Conservation (phyloP, 1,140 invertebrate genomes). For the Lucilia sericata region DNA sequence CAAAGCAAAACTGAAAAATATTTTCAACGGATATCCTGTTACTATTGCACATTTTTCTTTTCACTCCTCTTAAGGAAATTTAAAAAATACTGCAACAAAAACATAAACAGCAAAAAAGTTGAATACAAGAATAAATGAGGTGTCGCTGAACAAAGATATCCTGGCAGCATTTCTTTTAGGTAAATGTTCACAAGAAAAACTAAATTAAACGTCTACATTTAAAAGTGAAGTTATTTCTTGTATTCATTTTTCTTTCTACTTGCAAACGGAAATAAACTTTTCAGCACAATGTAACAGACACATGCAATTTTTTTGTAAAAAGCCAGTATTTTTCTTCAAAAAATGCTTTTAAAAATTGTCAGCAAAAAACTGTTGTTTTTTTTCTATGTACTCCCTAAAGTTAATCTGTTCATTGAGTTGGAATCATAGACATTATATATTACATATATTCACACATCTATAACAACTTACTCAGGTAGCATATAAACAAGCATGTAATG, state of each 20-base stretch:
- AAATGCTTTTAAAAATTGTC: neutral
- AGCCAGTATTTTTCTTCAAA: neutral
- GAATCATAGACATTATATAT: slow-evolving; percentile 2
- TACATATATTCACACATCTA: neutral
- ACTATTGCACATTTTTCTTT: neutral
- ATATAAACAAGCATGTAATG: slow-evolving; percentile 16
- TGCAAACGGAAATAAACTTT: neutral
- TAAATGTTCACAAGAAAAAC: neutral
- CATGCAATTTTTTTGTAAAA: neutral
- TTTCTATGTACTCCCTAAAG: neutral
- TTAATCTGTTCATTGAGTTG: slow-evolving; percentile 23
- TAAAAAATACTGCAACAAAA: neutral
- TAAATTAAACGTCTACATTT: slow-evolving; percentile 35
- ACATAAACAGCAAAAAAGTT: neutral
- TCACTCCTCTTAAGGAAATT: neutral
- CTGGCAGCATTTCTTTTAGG: slow-evolving; percentile 5
- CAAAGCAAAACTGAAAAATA: neutral
- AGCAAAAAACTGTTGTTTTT: neutral
- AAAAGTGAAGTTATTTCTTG: neutral
- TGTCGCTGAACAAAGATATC: slow-evolving; percentile 38
- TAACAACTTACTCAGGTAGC: neutral
- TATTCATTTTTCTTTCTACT: slow-evolving; percentile 18
- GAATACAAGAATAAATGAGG: slow-evolving; percentile 30
- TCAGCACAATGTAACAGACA: neutral
- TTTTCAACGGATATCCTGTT: slow-evolving; percentile 32